Percentiles rank a stretch among this genome's conserved stretches.
These are phyloP conservation scores for Periphyllus acericola DNA, from an alignment of 2,888 invertebrate species.

Conservation along the genomic window DNA sequence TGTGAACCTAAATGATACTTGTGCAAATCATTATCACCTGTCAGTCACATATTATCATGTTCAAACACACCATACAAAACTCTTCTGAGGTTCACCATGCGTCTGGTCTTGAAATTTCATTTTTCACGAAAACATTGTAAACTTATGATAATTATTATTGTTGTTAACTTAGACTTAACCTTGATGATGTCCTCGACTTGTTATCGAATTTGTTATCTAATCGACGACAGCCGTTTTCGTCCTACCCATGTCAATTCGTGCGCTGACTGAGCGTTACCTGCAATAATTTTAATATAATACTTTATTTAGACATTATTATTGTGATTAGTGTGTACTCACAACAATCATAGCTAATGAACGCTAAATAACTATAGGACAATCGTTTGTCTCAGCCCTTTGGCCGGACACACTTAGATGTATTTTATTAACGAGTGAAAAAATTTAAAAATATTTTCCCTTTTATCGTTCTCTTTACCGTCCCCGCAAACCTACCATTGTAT, in stretches of 20 bases:
- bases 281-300: constrained; percentile 56
- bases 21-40: neutral
- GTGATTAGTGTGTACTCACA: constrained; percentile 36
- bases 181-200: constrained; percentile 54
- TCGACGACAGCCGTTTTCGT: constrained; percentile 59
- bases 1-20: neutral
- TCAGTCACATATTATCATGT: no score
- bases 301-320: constrained; percentile 48
- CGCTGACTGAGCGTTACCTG: constrained; percentile 57
- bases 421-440: constrained; percentile 43
- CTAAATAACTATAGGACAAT: constrained; percentile 59
- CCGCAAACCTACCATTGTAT: neutral
- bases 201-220: constrained; percentile 61
- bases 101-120: constrained; percentile 55
- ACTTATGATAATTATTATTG: constrained; percentile 37
- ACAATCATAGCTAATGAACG: constrained; percentile 57
- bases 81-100: constrained; percentile 42
- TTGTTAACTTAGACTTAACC: constrained; percentile 54
- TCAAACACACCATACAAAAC: neutral
- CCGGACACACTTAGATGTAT: constrained; percentile 54
- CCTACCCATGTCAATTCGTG: constrained; percentile 61
- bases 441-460: constrained; percentile 1
- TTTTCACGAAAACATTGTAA: constrained; percentile 56
- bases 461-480: constrained; percentile 10
- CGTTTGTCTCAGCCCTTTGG: constrained; percentile 33